Percentiles rank a stretch among this genome's conserved stretches.
These are phyloP conservation scores for Silurus asotus DNA, from an alignment of 2,113 vertebrate species.

Conservation along the genomic window DNA sequence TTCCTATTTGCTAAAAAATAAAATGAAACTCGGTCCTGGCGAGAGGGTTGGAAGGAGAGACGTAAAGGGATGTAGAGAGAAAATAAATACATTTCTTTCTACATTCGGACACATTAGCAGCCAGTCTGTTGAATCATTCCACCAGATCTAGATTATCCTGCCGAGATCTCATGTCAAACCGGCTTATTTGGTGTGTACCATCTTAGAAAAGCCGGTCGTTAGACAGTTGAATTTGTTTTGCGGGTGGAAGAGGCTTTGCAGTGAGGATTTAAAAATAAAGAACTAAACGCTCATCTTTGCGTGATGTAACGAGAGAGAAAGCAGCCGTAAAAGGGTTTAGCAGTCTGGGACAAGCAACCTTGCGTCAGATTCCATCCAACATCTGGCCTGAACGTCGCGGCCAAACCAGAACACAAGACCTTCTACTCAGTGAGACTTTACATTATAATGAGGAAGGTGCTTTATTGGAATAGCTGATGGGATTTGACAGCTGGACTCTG, in stretches of 20 bases:
- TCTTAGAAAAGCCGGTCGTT: neutral
- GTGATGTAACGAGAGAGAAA: neutral
- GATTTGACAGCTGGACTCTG: neutral
- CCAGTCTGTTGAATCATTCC: too few relatives aligned
- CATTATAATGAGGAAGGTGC: neutral
- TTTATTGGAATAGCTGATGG: slow-evolving; percentile 17
- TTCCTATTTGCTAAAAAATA: too few relatives aligned
- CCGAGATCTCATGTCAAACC: neutral
- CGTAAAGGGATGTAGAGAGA: too few relatives aligned
- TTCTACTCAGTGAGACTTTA: neutral
- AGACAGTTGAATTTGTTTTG: neutral
- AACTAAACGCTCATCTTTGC: neutral
- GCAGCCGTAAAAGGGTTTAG: neutral
- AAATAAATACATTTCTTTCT: too few relatives aligned
- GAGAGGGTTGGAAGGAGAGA: too few relatives aligned
- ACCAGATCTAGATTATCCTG: neutral
- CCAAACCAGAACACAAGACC: neutral
- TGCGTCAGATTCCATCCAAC: neutral
- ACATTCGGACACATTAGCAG: too few relatives aligned
- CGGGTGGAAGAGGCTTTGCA: neutral
- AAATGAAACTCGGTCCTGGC: too few relatives aligned
- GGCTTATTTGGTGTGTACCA: neutral
- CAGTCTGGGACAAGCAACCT: neutral
- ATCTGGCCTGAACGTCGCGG: neutral
- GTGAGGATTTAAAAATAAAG: neutral